Evolutionary conservation across 2,888 invertebrate genomes (phyloP), one percentile per base, ranked within the genome.

Genomic region (Muscina levida): DNA sequence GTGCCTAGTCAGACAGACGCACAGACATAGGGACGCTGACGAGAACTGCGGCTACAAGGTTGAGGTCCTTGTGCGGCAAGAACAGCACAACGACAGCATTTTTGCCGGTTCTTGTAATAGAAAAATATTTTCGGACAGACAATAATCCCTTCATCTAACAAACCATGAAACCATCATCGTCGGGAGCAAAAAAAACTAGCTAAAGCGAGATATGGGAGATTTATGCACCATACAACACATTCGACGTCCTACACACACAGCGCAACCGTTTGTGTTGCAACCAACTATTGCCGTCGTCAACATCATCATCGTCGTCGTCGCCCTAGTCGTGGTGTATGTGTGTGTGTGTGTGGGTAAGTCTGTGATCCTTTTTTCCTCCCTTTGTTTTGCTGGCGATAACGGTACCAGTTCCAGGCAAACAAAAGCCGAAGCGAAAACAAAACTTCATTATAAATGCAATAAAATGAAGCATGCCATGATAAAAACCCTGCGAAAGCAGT

Each of bases 81-180:
- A 31, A 31, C 31, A 31, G 31, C 31, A 51, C 51, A 51, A 22
- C 51, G 22, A 51, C 51, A 51, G 5, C 22, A 24, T 6, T 51
- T 51, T 3, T 22, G 51, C 51, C 24, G 53, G 53, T 31, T 31
- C 48, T 22, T 53, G 24, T 53, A 15, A 67, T 39, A 22, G 51
- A 67, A 13, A 72, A 56, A 57, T 59, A 70, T 42, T 70, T 56
- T 39, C 8, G 53, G 37, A 66, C 10, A 66, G 46, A 71, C 59
- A 53, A 79, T 72, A 72, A 72, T 65, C 53, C 62, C 31, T 46
- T 65, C 46, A 46, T 68, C 44, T 68, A 79, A 76, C 75, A 76
- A 80, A 70, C 79, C 76, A 80, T 80, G 70, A 76, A 76, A 76
- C 68, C 72, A 70, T 76, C 72, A 72, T 65, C 68, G 72, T n/a